Conservation (phyloP, 2,888 invertebrate species). For the Megalurothrips usitatus region DNA sequence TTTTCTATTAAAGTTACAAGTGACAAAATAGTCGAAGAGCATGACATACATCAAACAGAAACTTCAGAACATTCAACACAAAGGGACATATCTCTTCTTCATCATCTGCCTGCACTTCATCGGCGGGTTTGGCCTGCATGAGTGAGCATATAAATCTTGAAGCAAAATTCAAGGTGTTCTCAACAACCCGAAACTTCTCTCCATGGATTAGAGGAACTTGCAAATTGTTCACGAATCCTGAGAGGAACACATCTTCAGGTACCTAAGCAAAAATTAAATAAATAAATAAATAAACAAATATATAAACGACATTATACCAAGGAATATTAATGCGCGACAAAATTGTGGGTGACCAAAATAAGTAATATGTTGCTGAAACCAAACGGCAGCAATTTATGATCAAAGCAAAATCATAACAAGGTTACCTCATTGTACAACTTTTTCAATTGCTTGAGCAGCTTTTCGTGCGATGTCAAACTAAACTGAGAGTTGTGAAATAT, state of each 20-base stretch:
- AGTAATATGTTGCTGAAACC: not conserved
- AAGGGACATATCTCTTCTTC: conserved; percentile 51
- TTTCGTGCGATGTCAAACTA: not conserved
- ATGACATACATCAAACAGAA: conserved; percentile 57
- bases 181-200: conserved; percentile 64
- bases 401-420: not conserved
- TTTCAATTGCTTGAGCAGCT: not conserved
- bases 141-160: conserved; percentile 64
- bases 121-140: conserved; percentile 41
- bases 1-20: conserved; percentile 28
- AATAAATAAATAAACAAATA: conserved; percentile 46
- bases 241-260: conserved; percentile 56
- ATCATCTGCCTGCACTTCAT: conserved; percentile 47
- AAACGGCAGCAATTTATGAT: not conserved
- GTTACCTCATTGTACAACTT: not conserved
- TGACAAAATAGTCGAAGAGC: conserved; percentile 29
- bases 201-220: conserved; percentile 60
- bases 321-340: too few species aligned
- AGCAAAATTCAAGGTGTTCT: conserved; percentile 64
- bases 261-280: conserved; percentile 46
- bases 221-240: conserved; percentile 60
- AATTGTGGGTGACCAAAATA: not conserved
- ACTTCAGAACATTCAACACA: conserved; percentile 56
- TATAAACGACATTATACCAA: not conserved
- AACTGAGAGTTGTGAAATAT: not conserved